phyloP scores from a whole-genome alignment of 2,888 invertebrate genomes.

The Scelioninae gen. 2 region DNA sequence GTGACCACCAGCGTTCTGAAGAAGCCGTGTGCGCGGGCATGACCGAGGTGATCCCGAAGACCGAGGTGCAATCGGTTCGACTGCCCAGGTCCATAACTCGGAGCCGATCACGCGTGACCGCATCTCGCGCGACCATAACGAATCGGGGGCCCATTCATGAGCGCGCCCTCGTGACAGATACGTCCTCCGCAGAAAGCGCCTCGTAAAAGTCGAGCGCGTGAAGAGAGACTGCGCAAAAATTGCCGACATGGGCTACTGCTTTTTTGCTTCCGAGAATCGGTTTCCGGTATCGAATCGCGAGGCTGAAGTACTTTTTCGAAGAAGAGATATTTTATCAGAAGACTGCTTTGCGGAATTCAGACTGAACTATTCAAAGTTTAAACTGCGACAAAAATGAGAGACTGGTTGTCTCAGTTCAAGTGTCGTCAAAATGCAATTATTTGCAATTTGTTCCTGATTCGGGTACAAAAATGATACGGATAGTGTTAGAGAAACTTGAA shows the following conservation, averaged over 20 bases:
- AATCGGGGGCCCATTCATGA: slow-evolving; percentile 24
- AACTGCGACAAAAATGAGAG: too few species aligned
- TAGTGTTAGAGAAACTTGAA: too few species aligned
- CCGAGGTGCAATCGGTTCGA: slow-evolving; percentile 29
- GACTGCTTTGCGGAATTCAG: slow-evolving; percentile 6
- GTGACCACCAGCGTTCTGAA: neutral
- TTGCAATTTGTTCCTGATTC: too few species aligned
- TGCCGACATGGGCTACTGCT: slow-evolving; percentile 36
- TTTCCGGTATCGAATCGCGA: slow-evolving; percentile 24
- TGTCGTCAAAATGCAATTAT: too few species aligned
- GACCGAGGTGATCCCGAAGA: slow-evolving; percentile 23
- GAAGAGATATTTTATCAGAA: slow-evolving; percentile 28
- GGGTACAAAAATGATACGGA: too few species aligned
- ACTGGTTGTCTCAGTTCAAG: too few species aligned
- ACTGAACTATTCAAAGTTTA: neutral
- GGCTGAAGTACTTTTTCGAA: slow-evolving; percentile 12
- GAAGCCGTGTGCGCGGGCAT: slow-evolving; percentile 23
- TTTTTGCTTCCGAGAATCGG: slow-evolving; percentile 17
- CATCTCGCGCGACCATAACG: slow-evolving; percentile 31
- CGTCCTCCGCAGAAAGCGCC: slow-evolving; percentile 9
- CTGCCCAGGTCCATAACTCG: slow-evolving; percentile 36
- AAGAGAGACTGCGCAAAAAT: slow-evolving; percentile 28
- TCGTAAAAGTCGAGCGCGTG: slow-evolving; percentile 34
- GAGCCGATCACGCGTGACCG: slow-evolving; percentile 49
- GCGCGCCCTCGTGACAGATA: slow-evolving; percentile 8